phyloP scores from a whole-genome alignment of 2,888 invertebrate species.

The Hirudinaria manillensis region DNA sequence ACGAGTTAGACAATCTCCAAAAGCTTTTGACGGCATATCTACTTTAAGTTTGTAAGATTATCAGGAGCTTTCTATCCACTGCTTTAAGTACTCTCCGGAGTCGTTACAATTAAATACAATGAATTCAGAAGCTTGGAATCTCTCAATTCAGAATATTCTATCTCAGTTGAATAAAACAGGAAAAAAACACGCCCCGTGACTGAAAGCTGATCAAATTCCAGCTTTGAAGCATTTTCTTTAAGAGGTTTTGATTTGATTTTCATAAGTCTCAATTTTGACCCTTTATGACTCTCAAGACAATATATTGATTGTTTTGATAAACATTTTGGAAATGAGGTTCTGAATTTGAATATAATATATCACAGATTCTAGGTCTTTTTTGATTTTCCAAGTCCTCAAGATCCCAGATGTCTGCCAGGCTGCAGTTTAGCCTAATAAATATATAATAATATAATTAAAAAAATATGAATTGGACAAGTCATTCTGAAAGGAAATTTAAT shows the following conservation, averaged over 20 bases:
- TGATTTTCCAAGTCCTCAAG: constrained; percentile 3
- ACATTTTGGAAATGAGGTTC: background rate
- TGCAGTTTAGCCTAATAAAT: constrained; percentile 6
- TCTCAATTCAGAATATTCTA: no score
- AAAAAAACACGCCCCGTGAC: no score
- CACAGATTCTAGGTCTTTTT: background rate
- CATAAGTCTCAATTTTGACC: constrained; percentile 23
- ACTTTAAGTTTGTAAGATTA: no score
- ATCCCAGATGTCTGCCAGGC: constrained; percentile 21
- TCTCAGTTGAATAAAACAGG: no score
- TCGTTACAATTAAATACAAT: no score
- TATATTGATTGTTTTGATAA: constrained; percentile 8
- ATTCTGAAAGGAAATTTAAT: background rate
- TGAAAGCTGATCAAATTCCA: no score
- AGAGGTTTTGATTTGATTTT: background rate
- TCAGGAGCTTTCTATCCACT: no score
- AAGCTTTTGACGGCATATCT: no score
- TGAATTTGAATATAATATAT: background rate
- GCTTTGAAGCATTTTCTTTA: background rate
- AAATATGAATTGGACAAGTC: background rate
- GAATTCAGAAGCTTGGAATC: no score
- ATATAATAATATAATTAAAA: background rate
- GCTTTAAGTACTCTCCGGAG: no score
- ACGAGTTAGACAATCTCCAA: no score
- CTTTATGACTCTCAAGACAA: background rate